Base-by-base conservation (phyloP, 2,888 invertebrate genomes). In the Nebria brevicollis region DNA sequence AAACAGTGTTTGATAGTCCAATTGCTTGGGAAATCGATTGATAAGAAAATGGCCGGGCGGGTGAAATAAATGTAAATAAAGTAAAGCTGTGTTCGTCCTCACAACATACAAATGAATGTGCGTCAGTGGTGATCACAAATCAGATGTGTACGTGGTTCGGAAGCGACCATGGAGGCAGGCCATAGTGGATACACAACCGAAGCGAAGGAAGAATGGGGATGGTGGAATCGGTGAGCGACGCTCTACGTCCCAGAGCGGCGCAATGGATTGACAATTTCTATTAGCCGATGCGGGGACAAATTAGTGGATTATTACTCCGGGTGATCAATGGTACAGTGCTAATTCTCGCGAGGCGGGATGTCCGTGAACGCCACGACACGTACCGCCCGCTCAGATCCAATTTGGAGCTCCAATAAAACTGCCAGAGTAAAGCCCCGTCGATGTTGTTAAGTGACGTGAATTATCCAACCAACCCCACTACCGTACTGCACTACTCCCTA, bases 391-490 rank as follows among this genome's bases (percentile, higher is more conserved):
- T 87, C 87, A 87, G 86, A 87, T 88, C 88, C 89, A 89, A 89
- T 89, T 89, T 89, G 88, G 88, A 87, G 88, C 88, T 87, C 89
- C 89, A 90, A 89, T 89, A 89, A 89, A 89, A 89, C 89, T 89
- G 89, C 89, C 89, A 89, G 86, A 85, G 87, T 87, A 89, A 89
- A 89, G 88, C 89, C 88, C 87, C 87, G 89, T 89, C 89, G 89
- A 89, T 89, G 88, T 87, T 87, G 88, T 88, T 89, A 89, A 89
- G 89, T 89, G 90, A 90, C 90, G 88, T 89, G 90, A 89, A 89
- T 89, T 90, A 89, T 89, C 89, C 88, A 84, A 83, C 85, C 86
- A 82, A 68, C 79, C 74, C 84, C 85, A 86, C 83, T 85, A 84
- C 82, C 81, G 84, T 78, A 80, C 74, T 75, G 76, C 76, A 43